phyloP scores from a whole-genome alignment of 2,888 invertebrate genomes.

The Anodontia alba region DNA sequence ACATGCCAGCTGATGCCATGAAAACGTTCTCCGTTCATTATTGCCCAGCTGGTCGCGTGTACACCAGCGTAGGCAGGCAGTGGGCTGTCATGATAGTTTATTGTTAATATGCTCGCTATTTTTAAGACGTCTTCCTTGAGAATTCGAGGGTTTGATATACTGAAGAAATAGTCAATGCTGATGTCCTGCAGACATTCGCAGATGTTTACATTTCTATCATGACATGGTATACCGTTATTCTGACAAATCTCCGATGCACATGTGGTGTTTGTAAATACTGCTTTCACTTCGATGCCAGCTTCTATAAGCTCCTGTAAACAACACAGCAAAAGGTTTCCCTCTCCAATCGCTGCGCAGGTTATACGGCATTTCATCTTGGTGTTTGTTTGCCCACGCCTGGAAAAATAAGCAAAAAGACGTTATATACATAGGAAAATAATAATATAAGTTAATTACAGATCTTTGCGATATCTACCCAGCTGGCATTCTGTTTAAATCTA shows the following conservation, averaged over 20 bases:
- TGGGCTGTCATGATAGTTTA: constrained; percentile 72
- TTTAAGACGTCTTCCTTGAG: constrained; percentile 59
- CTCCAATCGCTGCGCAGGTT: constrained; percentile 68
- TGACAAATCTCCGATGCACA: constrained; percentile 49
- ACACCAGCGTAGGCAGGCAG: constrained; percentile 71
- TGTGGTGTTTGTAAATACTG: constrained; percentile 64
- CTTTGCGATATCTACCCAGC: too few species aligned
- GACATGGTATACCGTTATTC: constrained; percentile 43
- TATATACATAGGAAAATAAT: not conserved
- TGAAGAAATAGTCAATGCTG: constrained; percentile 64
- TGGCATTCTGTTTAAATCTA: too few species aligned
- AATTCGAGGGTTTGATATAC: constrained; percentile 70
- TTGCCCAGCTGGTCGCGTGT: constrained; percentile 71
- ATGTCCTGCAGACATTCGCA: constrained; percentile 43
- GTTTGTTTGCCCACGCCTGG: not conserved
- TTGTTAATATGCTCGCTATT: constrained; percentile 57
- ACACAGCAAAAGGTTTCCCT: constrained; percentile 64
- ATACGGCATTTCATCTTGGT: constrained; percentile 26
- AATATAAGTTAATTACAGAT: too few species aligned
- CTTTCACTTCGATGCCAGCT: constrained; percentile 41
- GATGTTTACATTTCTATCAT: constrained; percentile 49
- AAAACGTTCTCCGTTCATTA: constrained; percentile 62
- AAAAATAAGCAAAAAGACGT: not conserved
- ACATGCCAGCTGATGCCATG: constrained; percentile 73
- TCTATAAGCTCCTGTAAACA: constrained; percentile 58